Evolutionary conservation across 2,113 vertebrate species (phyloP), one percentile per base, ranked within the genome.

Genomic region (Eurystomus gularis): DNA sequence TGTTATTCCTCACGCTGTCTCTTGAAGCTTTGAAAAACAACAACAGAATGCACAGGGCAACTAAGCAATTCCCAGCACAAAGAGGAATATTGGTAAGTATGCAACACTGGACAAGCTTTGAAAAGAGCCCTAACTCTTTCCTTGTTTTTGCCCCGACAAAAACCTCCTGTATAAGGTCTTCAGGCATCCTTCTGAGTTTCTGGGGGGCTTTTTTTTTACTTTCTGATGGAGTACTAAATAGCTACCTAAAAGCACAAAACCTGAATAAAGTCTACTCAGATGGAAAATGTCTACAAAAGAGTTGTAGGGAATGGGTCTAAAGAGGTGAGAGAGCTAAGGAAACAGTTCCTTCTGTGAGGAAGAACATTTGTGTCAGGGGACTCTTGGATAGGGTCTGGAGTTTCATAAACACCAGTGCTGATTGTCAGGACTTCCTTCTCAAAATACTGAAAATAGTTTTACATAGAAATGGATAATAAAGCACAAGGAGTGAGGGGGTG

Each of bases 391-490:
- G 72, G 69, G 80, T 95, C 95, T 96, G 86, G 86, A 96, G 90
- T 94, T 97, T 95, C 96, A 96, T 96, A 96, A 97, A 91, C 88
- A 94, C 72, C 88, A 71, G 61, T 23, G 48, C 77, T 93, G 92
- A 92, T 95, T 93, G 83, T 96, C 90, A 89, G 94, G 57, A 95
- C 83, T 96, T 96, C 90, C 92, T 95, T 93, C 66, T 94, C 81
- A 95, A 96, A 96, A 96, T 94, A 95, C 82, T 82, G 82, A 90
- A 84, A 93, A 95, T 71, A 92, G 65, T 79, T 96, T 92, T 89
- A 92, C 79, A 69, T 88, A 95, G 92, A 95, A 92, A 88, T 93
- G 52, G 44, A 65, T 72, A 94, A 81, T 86, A 96, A 96, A 95
- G 72, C 61, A 71, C 42, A 57, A 39, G 51, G 76, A 92, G 72